A percentile compares a stretch with the other conserved stretches of the same genome.
phyloP scores from a whole-genome alignment of 2,888 invertebrate genomes.

The Scelioninae gen. 1 region DNA sequence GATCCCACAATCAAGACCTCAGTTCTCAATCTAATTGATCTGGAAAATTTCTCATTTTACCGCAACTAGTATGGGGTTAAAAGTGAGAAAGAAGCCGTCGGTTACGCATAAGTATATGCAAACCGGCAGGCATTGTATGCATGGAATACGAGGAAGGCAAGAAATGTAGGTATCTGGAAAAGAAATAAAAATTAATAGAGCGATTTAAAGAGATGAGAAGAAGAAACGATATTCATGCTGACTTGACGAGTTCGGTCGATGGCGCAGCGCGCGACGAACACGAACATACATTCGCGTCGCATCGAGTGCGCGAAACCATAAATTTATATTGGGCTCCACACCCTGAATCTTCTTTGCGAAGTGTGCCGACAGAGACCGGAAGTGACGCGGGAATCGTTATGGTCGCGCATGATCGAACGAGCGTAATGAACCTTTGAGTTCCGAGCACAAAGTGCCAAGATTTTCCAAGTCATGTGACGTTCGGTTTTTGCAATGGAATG shows the following conservation, averaged over 20 bases:
- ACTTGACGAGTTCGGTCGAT: conserved; percentile 57
- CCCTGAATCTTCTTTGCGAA: conserved; percentile 64
- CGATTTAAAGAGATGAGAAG: conserved; percentile 64
- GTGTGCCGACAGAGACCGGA: conserved; percentile 76
- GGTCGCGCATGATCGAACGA: conserved; percentile 80
- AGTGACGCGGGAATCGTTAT: conserved; percentile 80
- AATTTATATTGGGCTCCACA: conserved; percentile 69
- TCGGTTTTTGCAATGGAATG: conserved; percentile 51
- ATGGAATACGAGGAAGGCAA: conserved; percentile 38
- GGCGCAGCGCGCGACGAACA: conserved; percentile 5
- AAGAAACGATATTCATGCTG: conserved; percentile 64
- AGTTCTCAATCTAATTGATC: conserved; percentile 51
- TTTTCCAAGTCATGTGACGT: conserved; percentile 67
- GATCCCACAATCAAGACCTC: conserved; percentile 21
- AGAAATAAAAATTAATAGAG: conserved; percentile 69
- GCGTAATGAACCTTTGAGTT: conserved; percentile 74
- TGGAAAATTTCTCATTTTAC: conserved; percentile 54
- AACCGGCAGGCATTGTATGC: conserved; percentile 58
- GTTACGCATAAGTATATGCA: conserved; percentile 50
- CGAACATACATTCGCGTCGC: conserved; percentile 42
- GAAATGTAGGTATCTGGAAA: conserved; percentile 60
- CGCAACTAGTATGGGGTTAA: conserved; percentile 26
- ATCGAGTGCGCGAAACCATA: conserved; percentile 58
- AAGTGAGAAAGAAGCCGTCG: conserved; percentile 37
- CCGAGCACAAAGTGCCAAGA: conserved; percentile 63